Base-by-base conservation (phyloP, 2,888 invertebrate genomes). In the Onthophagus sagittarius region DNA sequence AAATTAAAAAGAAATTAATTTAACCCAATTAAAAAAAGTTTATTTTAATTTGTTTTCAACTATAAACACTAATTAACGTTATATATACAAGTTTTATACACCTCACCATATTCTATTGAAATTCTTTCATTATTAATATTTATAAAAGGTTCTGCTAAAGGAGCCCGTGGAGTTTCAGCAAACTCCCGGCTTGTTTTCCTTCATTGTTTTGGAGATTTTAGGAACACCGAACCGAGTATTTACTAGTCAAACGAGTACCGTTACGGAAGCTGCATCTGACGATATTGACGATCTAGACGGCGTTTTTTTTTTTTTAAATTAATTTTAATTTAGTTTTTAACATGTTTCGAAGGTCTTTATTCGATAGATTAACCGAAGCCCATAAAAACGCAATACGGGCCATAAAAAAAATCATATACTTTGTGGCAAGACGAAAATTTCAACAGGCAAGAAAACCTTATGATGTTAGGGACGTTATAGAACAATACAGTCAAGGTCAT, bases 401-500 rank as follows among this genome's bases (percentile, higher is more conserved):
- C 69, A 92, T 94, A 77, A 86, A 93, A 77, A 92, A 93, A 87
- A 93, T 93, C 79, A 92, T 93, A 83, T 93, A 93, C 84, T 93
- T 93, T 85, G 93, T 93, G 13, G 93, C 93, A 2, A 86, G 93
- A 77, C 85, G 93, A 80, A 93, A 93, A 84, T 93, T 93, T 83
- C 92, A 92, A 84, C 94, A 94, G 85, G 94, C 94, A 2, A 86
- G 94, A 76, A 94, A 94, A 83, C 94, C 94, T 0, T 94, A 94
- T 83, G 94, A 94, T 83, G 94, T 94, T 0, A 87, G 94, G 64
- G 94, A 94, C 84, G 94, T 94, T 64, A 94, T 94, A 79, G 94
- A 94, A 83, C 94, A 94, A 84, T 94, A 94, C 83, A 93, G 93
- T 79, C 94, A 94, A 84, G 94, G 94, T 4, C 94, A 94, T 85